Evolutionary conservation across 2,797 vertebrate genomes (phyloP).

Genomic region (Peromyscus aztecus): DNA sequence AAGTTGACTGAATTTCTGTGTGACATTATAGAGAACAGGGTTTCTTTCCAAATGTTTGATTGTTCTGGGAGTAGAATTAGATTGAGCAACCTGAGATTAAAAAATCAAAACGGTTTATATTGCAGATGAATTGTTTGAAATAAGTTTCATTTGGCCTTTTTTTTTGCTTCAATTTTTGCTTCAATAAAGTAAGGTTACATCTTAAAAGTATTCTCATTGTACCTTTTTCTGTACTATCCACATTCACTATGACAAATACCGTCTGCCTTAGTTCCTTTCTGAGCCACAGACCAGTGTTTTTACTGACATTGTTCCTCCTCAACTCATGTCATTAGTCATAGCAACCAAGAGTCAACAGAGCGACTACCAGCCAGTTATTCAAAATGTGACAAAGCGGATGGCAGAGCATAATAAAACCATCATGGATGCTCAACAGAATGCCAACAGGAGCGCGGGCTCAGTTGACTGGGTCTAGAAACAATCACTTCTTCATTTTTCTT

Average conservation of each 20-base stretch:
- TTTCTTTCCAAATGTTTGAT: conserved; percentile 1
- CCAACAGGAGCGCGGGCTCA: conserved; percentile 88
- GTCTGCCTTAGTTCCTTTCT: conserved; percentile 57
- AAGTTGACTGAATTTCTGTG: conserved; percentile 29
- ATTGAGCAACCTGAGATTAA: conserved; percentile 7
- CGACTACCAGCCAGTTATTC: conserved; percentile 92
- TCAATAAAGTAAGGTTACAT: conserved; percentile 9
- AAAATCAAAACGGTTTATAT: conserved; percentile 55
- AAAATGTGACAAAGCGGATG: conserved; percentile 92
- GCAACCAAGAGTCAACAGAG: conserved; percentile 95
- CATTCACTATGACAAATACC: conserved; percentile 62
- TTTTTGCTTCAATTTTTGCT: conserved; percentile 19
- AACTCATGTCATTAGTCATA: conserved; percentile 92
- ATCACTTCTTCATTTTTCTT: neutral
- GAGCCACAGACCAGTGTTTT: conserved; percentile 76
- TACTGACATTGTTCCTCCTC: conserved; percentile 84
- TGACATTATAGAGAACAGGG: conserved; percentile 23
- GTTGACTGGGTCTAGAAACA: neutral
- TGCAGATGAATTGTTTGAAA: conserved; percentile 14
- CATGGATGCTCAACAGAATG: conserved; percentile 91
- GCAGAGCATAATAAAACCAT: conserved; percentile 94
- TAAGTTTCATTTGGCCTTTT: conserved; percentile 53
- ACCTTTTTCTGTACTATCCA: conserved; percentile 73
- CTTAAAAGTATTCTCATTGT: conserved; percentile 28
- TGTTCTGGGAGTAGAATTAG: conserved; percentile 23